A percentile compares a stretch with the other conserved stretches of the same genome.
Conservation (phyloP, 2,888 invertebrate genomes). For the Rhorus exstirpatorius region DNA sequence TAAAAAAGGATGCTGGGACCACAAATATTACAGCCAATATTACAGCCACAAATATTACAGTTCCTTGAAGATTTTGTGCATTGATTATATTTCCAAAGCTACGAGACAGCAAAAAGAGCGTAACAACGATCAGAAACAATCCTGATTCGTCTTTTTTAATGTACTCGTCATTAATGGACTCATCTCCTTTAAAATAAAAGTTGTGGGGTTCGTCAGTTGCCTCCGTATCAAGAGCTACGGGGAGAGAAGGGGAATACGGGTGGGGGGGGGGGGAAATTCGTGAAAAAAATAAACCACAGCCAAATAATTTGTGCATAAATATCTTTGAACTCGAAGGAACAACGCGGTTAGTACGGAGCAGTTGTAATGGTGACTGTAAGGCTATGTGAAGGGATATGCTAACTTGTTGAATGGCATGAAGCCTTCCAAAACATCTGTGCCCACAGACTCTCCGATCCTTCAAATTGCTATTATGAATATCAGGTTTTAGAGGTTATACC, state of each 20-base stretch:
- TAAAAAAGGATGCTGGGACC: too few relatives aligned
- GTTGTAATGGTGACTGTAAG: conserved; percentile 1
- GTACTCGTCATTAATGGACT: background rate
- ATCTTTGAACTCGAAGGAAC: conserved; percentile 8
- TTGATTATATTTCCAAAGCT: too few relatives aligned
- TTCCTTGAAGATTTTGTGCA: too few relatives aligned
- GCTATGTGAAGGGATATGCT: conserved; percentile 9
- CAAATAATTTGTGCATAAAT: background rate
- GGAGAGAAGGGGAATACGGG: too few relatives aligned
- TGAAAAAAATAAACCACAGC: conserved; percentile 7
- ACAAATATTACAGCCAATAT: too few relatives aligned
- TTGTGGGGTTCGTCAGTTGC: conserved; percentile 3
- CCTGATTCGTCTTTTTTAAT: background rate
- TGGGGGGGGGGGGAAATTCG: too few relatives aligned
- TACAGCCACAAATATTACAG: too few relatives aligned
- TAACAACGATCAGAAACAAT: too few relatives aligned
- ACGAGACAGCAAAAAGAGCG: too few relatives aligned
- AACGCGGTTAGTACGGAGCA: background rate
- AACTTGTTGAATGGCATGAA: conserved; percentile 25
- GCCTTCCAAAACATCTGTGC: background rate
- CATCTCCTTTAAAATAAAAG: conserved; percentile 2
- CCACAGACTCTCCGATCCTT: background rate
- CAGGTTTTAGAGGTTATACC: background rate
- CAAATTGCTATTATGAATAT: background rate
- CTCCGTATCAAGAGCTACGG: background rate